Evolutionary conservation across 2,797 vertebrate species (phyloP), one percentile per base, ranked within the genome.

Genomic region (Enteromius thamalakanensis): DNA sequence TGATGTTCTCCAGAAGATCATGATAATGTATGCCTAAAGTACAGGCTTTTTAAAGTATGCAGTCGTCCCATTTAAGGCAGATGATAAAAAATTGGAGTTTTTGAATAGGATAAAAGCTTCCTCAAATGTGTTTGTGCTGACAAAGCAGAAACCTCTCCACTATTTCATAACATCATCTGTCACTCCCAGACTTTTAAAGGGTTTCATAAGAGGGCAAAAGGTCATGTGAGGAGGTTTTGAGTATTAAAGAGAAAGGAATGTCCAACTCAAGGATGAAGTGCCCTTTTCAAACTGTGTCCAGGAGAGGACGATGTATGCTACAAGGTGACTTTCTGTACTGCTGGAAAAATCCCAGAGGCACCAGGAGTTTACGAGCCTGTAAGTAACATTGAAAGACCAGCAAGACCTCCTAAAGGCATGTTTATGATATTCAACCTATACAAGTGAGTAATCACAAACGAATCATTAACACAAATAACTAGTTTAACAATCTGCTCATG

Each of bases 271-370:
- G 55, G 10, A n/a, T 58, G 55, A 80, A 81, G 40, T 32, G 3
- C 19, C 71, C 32, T 76, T 42, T 82, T 75, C 65, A 62, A 69
- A 17, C 9, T 53, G 40, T 64, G 68, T 83, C 75, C 81, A 81
- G 62, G 45, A 85, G 42, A 87, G 83, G 78, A 80, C 79, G 77
- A 77, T 42, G 83, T 69, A 79, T 86, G 53, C 76, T 78, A 77
- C 86, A 88, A 88, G 86, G 87, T 88, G 82, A 88, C 86, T 84
- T 85, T 87, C 37, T 65, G 65, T 32, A 65, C 34, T 55, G 40
- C 34, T 85, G 86, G 86, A 87, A 86, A 87, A 83, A 68, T 84
- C 45, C 84, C 77, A 83, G 70, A 80, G 87, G 75, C 81, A 84
- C 29, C 70, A 81, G 75, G 49, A 86, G 37, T 86, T 85, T 85